Base-by-base conservation (phyloP, 1,140 invertebrate genomes). In the Drosophila malerkotliana region DNA sequence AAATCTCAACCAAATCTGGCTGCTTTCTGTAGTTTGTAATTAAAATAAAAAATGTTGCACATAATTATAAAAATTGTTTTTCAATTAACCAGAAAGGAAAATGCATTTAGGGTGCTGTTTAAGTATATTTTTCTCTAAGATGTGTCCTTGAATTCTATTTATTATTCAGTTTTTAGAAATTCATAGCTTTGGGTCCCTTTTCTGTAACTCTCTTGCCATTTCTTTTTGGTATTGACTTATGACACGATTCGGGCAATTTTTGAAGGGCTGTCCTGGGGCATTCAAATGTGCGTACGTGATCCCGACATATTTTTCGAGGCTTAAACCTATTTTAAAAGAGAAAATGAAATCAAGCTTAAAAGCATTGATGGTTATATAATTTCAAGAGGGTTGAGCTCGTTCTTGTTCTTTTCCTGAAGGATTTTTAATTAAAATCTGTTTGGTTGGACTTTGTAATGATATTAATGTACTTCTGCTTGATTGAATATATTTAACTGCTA, bases 171-270 rank as follows among this genome's bases (percentile, higher is more conserved):
- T 15, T n/a, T 57, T 47, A n/a, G 0, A 48, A 48, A 41, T 47
- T 64, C 64, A 53, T 45, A 34, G 28, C 34, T 4, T 30, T 26
- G 47, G 37, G 44, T 47, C 45, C 15, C 9, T 12, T 41, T 34
- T 32, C 5, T 7, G n/a, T 18, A 52, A 63, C 45, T 68, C 58
- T 8, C 10, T 9, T 58, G 52, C 59, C 18, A 26, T n/a, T 26
- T 26, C 7, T 68, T 64, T 32, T 10, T 12, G 77, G 57, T 49
- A 64, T 69, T 82, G 79, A 78, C 68, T 78, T 75, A 67, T 72
- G 47, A 47, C 41, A 12, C n/a, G 39, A 55, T 18, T 41, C 45
- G 55, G 1, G 15, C 30, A 18, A 56, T 45, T 67, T 56, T 56
- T 24, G 7, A 34, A 41, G 24, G 47, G 12, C 56, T 64, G 30